Evolutionary conservation across 2,888 invertebrate genomes (phyloP).

Genomic region (Ectobius pallidus): DNA sequence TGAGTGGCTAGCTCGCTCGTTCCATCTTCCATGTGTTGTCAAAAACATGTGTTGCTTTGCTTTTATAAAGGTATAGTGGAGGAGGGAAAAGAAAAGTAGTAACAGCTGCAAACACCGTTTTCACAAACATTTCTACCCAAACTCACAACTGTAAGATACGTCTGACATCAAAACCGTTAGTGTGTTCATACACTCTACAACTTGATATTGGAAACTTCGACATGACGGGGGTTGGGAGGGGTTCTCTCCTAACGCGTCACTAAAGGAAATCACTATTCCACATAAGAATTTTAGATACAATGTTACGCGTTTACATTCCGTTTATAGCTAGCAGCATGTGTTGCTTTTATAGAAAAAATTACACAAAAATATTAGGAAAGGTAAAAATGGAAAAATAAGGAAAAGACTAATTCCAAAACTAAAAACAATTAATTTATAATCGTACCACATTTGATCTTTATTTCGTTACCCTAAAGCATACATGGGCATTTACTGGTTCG

Average conservation of each 20-base stretch:
- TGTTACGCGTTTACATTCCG: too few species aligned
- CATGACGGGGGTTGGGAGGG: too few species aligned
- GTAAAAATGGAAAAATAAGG: too few species aligned
- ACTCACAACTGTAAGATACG: neutral
- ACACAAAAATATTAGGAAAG: too few species aligned
- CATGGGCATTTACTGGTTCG: too few species aligned
- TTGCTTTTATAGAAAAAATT: too few species aligned
- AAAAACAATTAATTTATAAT: too few species aligned
- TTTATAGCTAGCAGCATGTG: too few species aligned
- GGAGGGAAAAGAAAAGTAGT: neutral
- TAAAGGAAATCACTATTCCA: neutral
- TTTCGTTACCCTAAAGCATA: too few species aligned
- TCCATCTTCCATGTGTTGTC: conserved; percentile 3
- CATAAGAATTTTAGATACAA: too few species aligned
- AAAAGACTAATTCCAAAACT: too few species aligned
- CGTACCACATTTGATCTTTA: too few species aligned
- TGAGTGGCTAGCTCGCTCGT: conserved; percentile 4
- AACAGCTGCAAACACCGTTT: conserved; percentile 15
- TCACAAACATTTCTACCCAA: neutral
- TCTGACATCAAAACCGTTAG: neutral
- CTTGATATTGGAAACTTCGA: conserved; percentile 2
- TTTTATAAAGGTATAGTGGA: neutral
- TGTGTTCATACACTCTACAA: neutral
- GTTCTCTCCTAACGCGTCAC: neutral
- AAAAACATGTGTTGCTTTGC: conserved; percentile 17